A percentile compares a stretch with the other conserved stretches of the same genome.
These are phyloP conservation scores for Trissolcus basalis DNA, from an alignment of 1,140 invertebrate species.

Conservation along the genomic window DNA sequence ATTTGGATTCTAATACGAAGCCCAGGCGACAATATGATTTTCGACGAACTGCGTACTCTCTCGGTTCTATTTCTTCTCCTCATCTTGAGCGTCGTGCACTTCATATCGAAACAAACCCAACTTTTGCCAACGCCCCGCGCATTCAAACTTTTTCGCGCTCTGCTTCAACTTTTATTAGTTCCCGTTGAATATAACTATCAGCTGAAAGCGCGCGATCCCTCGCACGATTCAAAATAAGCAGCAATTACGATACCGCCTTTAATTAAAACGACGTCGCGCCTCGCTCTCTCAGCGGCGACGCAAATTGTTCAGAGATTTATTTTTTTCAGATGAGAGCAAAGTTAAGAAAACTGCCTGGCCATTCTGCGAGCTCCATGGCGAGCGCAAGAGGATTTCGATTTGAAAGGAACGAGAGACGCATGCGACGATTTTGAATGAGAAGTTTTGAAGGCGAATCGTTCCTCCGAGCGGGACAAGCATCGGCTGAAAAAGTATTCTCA, in stretches of 20 bases:
- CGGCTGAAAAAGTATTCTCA: slow-evolving; percentile 32
- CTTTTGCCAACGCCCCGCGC: slow-evolving; percentile 25
- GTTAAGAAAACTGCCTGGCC: slow-evolving; percentile 7
- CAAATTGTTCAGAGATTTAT: slow-evolving; percentile 3
- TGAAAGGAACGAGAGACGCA: slow-evolving; percentile 27
- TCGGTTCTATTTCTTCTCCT: slow-evolving; percentile 52
- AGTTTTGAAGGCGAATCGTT: slow-evolving; percentile 22
- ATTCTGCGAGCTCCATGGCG: slow-evolving; percentile 26
- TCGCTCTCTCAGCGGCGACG: no score
- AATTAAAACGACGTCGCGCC: slow-evolving; percentile 28
- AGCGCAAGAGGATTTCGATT: slow-evolving; percentile 7
- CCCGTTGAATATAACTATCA: slow-evolving; percentile 34
- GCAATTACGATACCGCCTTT: slow-evolving; percentile 40
- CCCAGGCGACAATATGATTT: slow-evolving; percentile 59
- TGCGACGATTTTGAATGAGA: slow-evolving; percentile 29
- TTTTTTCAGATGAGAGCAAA: not conserved
- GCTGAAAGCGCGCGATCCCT: slow-evolving; percentile 17
- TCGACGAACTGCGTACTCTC: slow-evolving; percentile 50
- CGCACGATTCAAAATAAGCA: slow-evolving; percentile 15
- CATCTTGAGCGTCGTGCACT: slow-evolving; percentile 48
- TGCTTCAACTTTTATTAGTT: slow-evolving; percentile 48
- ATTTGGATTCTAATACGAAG: slow-evolving; percentile 70
- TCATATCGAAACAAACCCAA: slow-evolving; percentile 54
- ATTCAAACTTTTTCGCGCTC: slow-evolving; percentile 38
- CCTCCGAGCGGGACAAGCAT: slow-evolving; percentile 21